Evolutionary conservation across 2,113 vertebrate species (phyloP).

Genomic region (Pteropus alecto): DNA sequence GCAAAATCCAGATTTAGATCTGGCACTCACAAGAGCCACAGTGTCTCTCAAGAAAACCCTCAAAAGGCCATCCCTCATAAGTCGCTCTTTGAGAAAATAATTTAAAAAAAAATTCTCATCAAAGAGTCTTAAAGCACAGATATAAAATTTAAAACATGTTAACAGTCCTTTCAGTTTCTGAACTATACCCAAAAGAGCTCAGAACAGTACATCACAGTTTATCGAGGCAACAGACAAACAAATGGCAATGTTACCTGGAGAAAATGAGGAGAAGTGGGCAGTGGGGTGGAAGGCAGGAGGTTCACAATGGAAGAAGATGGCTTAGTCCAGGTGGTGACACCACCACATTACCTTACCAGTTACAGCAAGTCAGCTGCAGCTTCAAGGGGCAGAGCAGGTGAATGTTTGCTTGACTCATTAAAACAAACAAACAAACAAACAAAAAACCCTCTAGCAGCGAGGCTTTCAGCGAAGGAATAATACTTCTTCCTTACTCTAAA

Average conservation of each 20-base stretch:
- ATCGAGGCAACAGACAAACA: constrained; percentile 41
- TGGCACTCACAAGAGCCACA: not conserved
- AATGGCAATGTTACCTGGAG: not conserved
- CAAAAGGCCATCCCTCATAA: not conserved
- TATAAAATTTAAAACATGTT: constrained; percentile 52
- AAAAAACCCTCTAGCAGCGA: not conserved
- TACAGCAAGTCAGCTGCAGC: not conserved
- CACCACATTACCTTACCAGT: not conserved
- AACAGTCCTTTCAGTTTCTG: constrained; percentile 55
- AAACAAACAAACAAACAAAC: not conserved
- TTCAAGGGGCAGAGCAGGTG: not conserved
- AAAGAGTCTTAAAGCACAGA: constrained; percentile 40
- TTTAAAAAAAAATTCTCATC: not conserved
- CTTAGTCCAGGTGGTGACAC: not conserved
- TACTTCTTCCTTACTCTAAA: not conserved
- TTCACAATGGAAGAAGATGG: not conserved
- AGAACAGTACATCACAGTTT: constrained; percentile 47
- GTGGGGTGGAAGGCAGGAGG: not conserved
- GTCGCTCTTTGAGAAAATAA: not conserved
- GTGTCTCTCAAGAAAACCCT: not conserved
- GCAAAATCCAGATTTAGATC: not conserved
- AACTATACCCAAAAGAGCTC: constrained; percentile 47
- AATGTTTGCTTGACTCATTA: constrained; percentile 10
- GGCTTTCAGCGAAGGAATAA: not conserved
- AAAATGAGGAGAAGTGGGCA: not conserved